A percentile compares a stretch with the other conserved stretches of the same genome.
phyloP scores from a whole-genome alignment of 2,113 vertebrate species.

The Rhynchopsitta pachyrhyncha region DNA sequence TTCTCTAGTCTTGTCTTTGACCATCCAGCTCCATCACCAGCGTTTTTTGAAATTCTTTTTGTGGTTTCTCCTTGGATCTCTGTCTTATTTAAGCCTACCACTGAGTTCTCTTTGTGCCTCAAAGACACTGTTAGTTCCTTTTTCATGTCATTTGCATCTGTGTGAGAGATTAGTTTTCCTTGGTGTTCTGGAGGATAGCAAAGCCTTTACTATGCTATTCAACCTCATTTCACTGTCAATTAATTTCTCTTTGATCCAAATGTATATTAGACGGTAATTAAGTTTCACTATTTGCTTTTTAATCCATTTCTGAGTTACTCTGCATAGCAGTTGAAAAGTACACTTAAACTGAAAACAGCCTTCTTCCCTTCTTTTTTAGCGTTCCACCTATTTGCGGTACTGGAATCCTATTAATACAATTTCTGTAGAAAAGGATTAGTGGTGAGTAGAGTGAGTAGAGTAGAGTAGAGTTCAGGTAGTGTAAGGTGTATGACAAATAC shows the following conservation, averaged over 20 bases:
- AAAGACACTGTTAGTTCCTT: neutral
- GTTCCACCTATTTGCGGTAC: neutral
- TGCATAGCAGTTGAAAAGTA: neutral
- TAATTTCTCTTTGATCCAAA: slow-evolving; percentile 14
- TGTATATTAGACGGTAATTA: slow-evolving; percentile 7
- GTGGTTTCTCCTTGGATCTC: neutral
- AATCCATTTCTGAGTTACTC: neutral
- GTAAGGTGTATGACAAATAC: neutral
- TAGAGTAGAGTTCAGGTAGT: neutral
- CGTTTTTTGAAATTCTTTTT: neutral
- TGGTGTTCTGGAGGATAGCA: neutral
- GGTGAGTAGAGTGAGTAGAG: neutral
- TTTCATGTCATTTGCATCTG: neutral
- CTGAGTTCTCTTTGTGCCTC: neutral
- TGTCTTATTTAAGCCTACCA: neutral
- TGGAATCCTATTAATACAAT: neutral
- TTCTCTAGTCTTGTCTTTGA: neutral
- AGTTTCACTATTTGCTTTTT: neutral
- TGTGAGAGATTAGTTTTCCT: neutral
- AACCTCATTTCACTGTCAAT: neutral
- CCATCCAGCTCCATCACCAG: neutral
- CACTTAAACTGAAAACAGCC: neutral
- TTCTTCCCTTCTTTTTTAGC: neutral
- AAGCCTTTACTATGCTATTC: neutral
- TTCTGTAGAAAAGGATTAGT: neutral